These are phyloP conservation scores for Meriones unguiculatus DNA, from an alignment of 2,113 vertebrate genomes.

Conservation along the genomic window DNA sequence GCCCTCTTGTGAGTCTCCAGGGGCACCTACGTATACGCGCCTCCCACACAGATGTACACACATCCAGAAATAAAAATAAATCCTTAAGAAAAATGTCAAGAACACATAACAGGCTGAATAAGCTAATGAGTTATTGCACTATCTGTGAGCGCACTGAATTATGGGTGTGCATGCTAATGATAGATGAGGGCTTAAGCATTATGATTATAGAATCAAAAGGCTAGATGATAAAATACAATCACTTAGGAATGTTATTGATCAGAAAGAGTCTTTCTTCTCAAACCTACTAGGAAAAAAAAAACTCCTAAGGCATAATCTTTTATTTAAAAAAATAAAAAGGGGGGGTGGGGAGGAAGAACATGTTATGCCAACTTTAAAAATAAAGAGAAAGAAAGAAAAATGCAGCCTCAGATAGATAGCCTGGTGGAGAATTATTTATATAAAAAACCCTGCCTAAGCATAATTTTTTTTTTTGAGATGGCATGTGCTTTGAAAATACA, in stretches of 20 bases:
- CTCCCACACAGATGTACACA: background rate
- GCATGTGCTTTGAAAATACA: constrained; percentile 86
- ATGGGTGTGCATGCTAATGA: background rate
- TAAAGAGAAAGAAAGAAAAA: constrained; percentile 28
- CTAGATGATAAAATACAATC: background rate
- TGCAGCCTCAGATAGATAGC: constrained; percentile 79
- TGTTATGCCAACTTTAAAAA: constrained; percentile 53
- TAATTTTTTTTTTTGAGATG: constrained; percentile 85
- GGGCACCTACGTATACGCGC: background rate
- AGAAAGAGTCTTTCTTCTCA: constrained; percentile 10
- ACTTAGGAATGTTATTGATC: constrained; percentile 34
- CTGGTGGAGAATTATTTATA: constrained; percentile 86
- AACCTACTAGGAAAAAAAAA: constrained; percentile 22
- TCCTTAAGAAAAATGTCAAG: background rate
- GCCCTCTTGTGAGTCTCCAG: too few relatives aligned
- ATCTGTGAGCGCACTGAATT: background rate
- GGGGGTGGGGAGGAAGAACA: background rate
- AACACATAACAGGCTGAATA: background rate
- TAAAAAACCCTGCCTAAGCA: constrained; percentile 86
- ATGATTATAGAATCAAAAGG: constrained; percentile 22
- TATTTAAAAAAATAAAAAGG: constrained; percentile 6
- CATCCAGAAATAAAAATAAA: background rate
- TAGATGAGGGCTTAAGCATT: background rate
- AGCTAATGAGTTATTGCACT: background rate
- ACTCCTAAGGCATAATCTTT: constrained; percentile 56